A percentile compares a stretch with the other conserved stretches of the same genome.
Evolutionary conservation across 2,797 vertebrate species (phyloP).

Genomic region (Caiman crocodilus): DNA sequence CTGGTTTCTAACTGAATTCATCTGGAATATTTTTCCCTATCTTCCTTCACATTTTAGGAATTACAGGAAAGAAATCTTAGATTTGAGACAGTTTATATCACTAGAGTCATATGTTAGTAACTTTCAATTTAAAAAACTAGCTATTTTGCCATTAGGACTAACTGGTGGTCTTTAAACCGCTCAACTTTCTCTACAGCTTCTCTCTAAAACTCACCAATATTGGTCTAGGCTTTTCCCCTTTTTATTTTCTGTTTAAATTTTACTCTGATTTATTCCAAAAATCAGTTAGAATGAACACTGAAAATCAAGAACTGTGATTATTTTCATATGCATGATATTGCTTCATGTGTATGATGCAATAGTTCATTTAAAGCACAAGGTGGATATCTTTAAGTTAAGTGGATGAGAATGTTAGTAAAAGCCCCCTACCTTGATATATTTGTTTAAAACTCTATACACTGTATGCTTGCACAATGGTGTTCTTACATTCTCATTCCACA

Average conservation of each 20-base stretch:
- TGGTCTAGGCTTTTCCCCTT: background rate
- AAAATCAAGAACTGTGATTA: conserved; percentile 13
- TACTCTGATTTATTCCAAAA: conserved; percentile 36
- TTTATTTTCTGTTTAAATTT: background rate
- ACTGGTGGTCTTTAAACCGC: background rate
- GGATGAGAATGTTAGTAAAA: background rate
- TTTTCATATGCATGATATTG: conserved; percentile 37
- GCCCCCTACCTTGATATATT: background rate
- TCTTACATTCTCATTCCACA: background rate
- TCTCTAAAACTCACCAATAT: background rate
- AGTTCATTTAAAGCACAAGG: background rate
- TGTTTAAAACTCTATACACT: background rate
- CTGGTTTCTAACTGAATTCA: conserved; percentile 36
- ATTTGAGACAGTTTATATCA: background rate
- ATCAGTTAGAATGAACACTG: background rate
- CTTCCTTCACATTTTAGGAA: conserved; percentile 1
- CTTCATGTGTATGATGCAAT: conserved; percentile 14
- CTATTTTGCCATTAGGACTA: background rate
- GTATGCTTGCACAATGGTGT: background rate
- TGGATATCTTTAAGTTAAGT: background rate
- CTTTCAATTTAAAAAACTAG: background rate
- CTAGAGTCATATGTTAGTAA: background rate
- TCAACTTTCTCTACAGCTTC: background rate
- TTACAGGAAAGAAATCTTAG: background rate
- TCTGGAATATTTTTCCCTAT: conserved; percentile 13